Conservation (phyloP, 2,888 invertebrate species). For the Ctenicera cuprea region DNA sequence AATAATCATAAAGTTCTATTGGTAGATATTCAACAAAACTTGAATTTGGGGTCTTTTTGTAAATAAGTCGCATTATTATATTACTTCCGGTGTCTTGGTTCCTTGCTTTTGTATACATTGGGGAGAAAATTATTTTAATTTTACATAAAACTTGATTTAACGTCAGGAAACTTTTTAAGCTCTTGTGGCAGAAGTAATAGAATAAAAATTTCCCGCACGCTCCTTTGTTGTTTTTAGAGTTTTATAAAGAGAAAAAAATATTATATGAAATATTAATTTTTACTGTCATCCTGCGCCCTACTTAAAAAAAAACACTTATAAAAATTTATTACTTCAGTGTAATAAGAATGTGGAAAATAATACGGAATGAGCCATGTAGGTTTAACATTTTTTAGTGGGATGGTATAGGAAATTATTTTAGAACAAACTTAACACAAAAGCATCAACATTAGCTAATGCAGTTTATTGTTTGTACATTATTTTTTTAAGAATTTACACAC, state of each 20-base stretch:
- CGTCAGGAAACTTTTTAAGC: conserved; percentile 24
- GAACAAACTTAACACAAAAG: too few relatives aligned
- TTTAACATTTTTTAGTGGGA: too few relatives aligned
- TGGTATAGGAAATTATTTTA: too few relatives aligned
- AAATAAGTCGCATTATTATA: conserved; percentile 13
- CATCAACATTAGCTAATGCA: too few relatives aligned
- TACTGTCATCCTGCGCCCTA: background rate
- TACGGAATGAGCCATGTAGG: too few relatives aligned
- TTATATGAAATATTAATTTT: conserved; percentile 5
- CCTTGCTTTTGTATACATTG: conserved; percentile 18
- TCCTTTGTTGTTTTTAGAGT: conserved; percentile 11
- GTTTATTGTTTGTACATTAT: too few relatives aligned
- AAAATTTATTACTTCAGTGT: too few relatives aligned
- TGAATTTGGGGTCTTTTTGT: conserved; percentile 1
- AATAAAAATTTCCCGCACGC: conserved; percentile 15
- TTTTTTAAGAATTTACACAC: too few relatives aligned
- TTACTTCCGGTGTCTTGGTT: conserved; percentile 17
- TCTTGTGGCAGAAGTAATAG: conserved; percentile 15
- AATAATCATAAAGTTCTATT: conserved; percentile 1
- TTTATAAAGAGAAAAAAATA: background rate
- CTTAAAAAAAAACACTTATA: too few relatives aligned
- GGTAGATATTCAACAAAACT: background rate
- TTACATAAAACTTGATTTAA: conserved; percentile 18
- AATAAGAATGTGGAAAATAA: too few relatives aligned
- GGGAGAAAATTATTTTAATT: conserved; percentile 27